Conservation (phyloP, 2,113 vertebrate genomes). For the Myxocyprinus asiaticus region DNA sequence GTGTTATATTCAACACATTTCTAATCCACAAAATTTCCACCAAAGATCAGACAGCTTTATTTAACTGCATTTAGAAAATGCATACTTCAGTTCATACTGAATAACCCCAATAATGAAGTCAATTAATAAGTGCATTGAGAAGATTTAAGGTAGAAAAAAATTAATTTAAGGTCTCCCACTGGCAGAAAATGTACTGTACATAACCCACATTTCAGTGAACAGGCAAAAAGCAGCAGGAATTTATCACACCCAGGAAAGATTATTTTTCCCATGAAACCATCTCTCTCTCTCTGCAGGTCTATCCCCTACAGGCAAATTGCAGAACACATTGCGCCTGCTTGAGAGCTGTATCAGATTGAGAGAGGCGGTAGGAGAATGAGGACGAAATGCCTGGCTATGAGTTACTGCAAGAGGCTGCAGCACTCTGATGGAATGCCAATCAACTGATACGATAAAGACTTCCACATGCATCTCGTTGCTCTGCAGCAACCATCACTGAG, state of each 20-base stretch:
- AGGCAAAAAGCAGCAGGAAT: constrained; percentile 14
- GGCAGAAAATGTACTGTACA: not conserved
- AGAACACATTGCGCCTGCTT: constrained; percentile 3
- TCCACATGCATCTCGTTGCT: constrained; percentile 28
- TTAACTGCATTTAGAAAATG: no score
- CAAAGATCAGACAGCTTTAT: no score
- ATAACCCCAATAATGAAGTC: not conserved
- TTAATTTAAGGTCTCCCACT: not conserved
- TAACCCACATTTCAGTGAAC: constrained; percentile 4
- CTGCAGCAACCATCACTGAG: constrained; percentile 33
- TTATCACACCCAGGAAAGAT: constrained; percentile 4
- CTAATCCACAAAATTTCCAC: no score
- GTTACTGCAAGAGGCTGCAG: constrained; percentile 40
- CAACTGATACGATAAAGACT: constrained; percentile 45
- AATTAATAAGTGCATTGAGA: not conserved
- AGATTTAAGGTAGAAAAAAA: not conserved
- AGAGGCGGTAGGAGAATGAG: constrained; percentile 19
- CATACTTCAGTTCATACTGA: not conserved
- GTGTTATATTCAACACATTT: no score
- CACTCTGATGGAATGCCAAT: constrained; percentile 44
- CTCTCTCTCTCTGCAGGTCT: not conserved
- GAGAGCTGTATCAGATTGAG: no score
- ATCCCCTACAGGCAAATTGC: constrained; percentile 1
- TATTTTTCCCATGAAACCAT: not conserved
- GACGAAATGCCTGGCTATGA: constrained; percentile 23